Conservation (phyloP, 2,797 vertebrate species). For the Morelia viridis region DNA sequence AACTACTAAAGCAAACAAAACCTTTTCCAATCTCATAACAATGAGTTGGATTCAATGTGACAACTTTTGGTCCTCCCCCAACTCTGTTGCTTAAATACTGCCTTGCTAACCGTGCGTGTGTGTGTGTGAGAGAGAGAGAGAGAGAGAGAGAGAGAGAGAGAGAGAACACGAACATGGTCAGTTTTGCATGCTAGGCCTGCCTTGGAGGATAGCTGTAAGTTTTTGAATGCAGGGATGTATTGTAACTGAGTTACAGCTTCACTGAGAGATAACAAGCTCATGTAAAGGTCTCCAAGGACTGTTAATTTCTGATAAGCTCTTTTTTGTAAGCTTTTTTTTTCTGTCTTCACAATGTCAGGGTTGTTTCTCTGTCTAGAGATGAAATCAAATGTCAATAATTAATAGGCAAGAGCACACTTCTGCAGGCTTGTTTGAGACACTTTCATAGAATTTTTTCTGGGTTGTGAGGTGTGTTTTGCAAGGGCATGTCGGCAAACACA, state of each 20-base stretch:
- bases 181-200: neutral
- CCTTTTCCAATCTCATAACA: neutral
- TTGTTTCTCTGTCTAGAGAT: neutral
- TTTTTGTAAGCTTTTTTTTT: neutral
- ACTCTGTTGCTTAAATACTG: neutral
- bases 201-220: neutral
- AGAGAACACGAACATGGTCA: no score
- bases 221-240: neutral
- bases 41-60: neutral
- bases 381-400: constrained; percentile 7
- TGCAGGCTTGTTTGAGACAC: neutral
- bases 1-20: neutral
- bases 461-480: neutral
- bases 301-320: neutral
- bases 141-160: neutral
- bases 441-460: neutral
- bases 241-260: neutral
- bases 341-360: neutral
- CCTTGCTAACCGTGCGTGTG: neutral
- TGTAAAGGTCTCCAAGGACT: neutral
- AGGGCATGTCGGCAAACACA: neutral
- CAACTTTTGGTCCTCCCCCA: no score
- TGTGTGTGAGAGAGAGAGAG: neutral
- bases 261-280: neutral
- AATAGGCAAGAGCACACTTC: neutral